Percentiles rank a stretch among this genome's conserved stretches.
These are phyloP conservation scores for Epinotia demarniana DNA, from an alignment of 2,888 invertebrate species.

Conservation along the genomic window DNA sequence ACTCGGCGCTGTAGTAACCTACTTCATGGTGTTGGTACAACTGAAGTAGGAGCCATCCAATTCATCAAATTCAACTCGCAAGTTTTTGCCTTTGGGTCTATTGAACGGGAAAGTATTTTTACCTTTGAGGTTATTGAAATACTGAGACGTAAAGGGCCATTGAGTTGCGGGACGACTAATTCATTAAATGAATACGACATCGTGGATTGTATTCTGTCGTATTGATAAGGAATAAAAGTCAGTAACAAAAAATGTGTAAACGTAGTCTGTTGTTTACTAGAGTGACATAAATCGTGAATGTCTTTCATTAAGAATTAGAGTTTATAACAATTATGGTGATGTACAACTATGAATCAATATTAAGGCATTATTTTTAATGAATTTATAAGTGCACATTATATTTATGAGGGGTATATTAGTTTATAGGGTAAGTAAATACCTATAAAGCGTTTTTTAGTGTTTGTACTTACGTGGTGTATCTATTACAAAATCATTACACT, in stretches of 20 bases:
- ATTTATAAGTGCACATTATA: too few relatives aligned
- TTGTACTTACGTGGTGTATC: neutral
- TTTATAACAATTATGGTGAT: neutral
- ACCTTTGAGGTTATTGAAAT: conserved; percentile 2
- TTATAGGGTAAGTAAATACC: too few relatives aligned
- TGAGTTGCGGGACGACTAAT: neutral
- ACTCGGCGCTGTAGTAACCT: conserved; percentile 93
- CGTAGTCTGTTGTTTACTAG: too few relatives aligned
- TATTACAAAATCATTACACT: neutral
- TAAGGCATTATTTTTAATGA: too few relatives aligned
- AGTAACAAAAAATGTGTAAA: neutral
- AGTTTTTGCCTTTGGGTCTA: neutral
- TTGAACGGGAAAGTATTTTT: neutral
- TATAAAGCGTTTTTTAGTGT: too few relatives aligned
- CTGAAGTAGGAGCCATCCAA: conserved; percentile 85
- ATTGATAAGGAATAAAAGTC: neutral
- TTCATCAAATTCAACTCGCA: neutral
- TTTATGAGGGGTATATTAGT: too few relatives aligned
- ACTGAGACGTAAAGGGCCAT: neutral
- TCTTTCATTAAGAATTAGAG: too few relatives aligned
- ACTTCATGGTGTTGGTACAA: conserved; percentile 96
- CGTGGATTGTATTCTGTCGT: neutral
- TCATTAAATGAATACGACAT: neutral
- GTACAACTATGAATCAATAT: neutral
- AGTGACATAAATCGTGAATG: too few relatives aligned